Base-by-base conservation (phyloP, 2,888 invertebrate genomes). In the Plusia festucae region DNA sequence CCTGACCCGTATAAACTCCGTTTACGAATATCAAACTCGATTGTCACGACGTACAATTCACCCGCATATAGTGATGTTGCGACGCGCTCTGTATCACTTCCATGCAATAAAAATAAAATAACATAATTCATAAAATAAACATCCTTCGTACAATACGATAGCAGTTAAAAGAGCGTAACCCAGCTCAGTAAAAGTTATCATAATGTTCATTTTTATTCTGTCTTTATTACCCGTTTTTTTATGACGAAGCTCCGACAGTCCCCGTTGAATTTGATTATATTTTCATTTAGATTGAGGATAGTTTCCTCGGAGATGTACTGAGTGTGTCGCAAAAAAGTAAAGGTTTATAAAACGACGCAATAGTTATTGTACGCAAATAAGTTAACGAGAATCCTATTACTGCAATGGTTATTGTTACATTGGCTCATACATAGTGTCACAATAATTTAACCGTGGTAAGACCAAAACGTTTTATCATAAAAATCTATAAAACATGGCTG, bases 181-280 rank as follows among this genome's bases (percentile, higher is more conserved):
- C 70, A 60, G 61, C 70, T 59, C 82, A 70, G 80, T 82, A 69
- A 80, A 85, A 82, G 81, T 84, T 85, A 86, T 85, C 81, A 81
- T 82, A 78, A 84, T 83, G 83, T 85, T 87, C 84, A 83, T 78
- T 81, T 83, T 86, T 86, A 85, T 83, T 82, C 76, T 58, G 70
- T 77, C 76, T 85, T 87, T 83, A 83, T 82, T 81, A 73, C 79
- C 53, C 60, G 70, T 65, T 81, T 83, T n/a, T 83, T 84, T 84
- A 83, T 75, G 77, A 81, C 65, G 65, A 75, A 76, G 73, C 75
- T 59, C 73, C 68, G 60, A 64, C 68, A 70, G 64, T 49, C 57
- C 60, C 57, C 73, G 34, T n/a, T 66, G 71, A 63, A 71, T 73
- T 68, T 58, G 70, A 71, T 68, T 70, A 74, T 76, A 71, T 82